Conservation (phyloP, 2,888 invertebrate species). For the Ophion costatus region DNA sequence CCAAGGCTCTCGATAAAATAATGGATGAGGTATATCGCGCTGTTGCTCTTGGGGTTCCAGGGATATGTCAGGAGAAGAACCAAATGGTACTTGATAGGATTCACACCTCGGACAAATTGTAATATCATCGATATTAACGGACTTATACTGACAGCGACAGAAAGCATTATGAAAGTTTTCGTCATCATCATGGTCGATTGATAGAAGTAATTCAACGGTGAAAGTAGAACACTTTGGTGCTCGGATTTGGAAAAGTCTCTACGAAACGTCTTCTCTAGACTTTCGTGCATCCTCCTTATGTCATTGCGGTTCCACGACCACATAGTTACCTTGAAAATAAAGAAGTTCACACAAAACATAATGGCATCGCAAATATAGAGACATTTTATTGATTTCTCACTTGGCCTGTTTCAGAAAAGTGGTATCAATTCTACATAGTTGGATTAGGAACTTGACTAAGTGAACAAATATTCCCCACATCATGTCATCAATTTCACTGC, state of each 20-base stretch:
- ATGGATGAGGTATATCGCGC: background rate
- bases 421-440: no score
- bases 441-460: no score
- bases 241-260: background rate
- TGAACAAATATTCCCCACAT: no score
- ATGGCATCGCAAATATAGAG: no score
- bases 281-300: slow-evolving; percentile 1
- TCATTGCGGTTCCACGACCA: background rate
- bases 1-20: background rate
- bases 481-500: no score
- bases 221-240: background rate
- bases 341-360: no score
- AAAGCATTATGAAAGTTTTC: background rate
- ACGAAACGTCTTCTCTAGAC: slow-evolving; percentile 4
- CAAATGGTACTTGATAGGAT: slow-evolving; percentile 7
- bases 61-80: background rate
- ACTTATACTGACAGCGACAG: background rate
- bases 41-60: background rate
- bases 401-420: no score
- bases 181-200: background rate
- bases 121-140: background rate
- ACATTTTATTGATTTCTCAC: no score
- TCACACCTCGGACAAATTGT: background rate
- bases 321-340: slow-evolving; percentile 13
- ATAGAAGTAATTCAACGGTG: slow-evolving; percentile 21